phyloP scores from a whole-genome alignment of 1,140 invertebrate genomes.

The Bombus haemorrhoidalis region DNA sequence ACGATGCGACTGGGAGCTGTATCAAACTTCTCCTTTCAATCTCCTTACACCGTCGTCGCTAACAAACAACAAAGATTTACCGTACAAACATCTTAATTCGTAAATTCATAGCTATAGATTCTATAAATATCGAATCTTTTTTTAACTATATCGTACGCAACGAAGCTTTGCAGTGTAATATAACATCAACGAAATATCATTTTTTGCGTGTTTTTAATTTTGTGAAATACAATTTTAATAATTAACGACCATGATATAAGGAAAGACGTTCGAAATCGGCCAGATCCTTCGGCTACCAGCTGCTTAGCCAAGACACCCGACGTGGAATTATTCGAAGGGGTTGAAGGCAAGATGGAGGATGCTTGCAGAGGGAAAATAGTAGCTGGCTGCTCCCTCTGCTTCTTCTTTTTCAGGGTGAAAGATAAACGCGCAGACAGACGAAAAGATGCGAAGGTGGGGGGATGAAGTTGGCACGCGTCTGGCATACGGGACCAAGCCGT shows the following conservation, averaged over 20 bases:
- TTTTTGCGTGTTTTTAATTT: neutral
- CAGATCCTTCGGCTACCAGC: constrained; percentile 46
- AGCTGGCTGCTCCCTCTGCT: constrained; percentile 50
- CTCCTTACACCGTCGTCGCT: neutral
- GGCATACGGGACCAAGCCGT: constrained; percentile 68
- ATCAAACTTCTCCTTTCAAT: neutral
- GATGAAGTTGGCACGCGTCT: constrained; percentile 74
- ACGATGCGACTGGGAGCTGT: neutral
- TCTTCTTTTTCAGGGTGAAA: constrained; percentile 48
- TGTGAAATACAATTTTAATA: neutral
- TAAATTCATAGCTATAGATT: no score
- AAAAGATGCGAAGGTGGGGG: constrained; percentile 2
- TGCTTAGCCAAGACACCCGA: constrained; percentile 42
- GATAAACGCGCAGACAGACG: constrained; percentile 36
- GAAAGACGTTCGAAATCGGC: constrained; percentile 33
- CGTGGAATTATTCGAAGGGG: neutral
- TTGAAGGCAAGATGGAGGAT: constrained; percentile 4
- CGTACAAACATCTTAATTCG: neutral
- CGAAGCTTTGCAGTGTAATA: no score
- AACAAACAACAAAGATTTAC: neutral
- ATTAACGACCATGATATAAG: neutral
- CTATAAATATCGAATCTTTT: no score
- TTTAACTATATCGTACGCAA: no score
- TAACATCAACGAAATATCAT: neutral
- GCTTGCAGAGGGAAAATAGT: constrained; percentile 58